Evolutionary conservation across 2,797 vertebrate genomes (phyloP).

Genomic region (Sebastolobus alascanus): DNA sequence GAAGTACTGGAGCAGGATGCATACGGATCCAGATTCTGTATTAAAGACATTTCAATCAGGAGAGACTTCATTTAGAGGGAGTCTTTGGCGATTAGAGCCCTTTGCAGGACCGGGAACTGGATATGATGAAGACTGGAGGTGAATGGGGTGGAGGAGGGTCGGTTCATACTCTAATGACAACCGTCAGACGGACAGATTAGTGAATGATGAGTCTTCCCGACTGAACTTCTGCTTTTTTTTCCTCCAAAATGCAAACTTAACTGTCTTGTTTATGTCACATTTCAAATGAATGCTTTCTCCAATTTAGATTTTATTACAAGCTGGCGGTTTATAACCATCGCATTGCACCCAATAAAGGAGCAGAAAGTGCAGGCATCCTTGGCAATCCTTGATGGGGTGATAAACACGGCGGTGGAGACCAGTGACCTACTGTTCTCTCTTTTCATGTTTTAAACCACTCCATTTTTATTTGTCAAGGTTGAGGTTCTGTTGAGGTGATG

Average conservation of each 20-base stretch:
- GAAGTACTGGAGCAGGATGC: not conserved
- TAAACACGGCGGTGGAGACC: constrained; percentile 16
- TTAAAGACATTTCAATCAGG: no score
- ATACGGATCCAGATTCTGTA: no score
- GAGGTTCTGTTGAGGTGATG: not conserved
- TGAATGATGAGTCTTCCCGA: not conserved
- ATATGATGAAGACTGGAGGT: no score
- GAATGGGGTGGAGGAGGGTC: no score
- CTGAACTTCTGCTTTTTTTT: not conserved
- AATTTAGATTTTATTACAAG: not conserved
- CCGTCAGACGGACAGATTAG: not conserved
- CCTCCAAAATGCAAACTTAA: constrained; percentile 5
- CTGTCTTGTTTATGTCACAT: constrained; percentile 26
- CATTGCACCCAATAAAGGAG: constrained; percentile 15
- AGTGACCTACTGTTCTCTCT: not conserved
- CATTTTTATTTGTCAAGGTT: not conserved
- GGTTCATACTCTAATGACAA: no score
- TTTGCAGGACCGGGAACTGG: no score
- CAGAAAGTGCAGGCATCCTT: constrained; percentile 16
- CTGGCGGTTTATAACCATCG: not conserved
- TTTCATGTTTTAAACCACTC: constrained; percentile 13
- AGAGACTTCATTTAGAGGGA: no score
- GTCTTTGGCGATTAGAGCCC: no score
- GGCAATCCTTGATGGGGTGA: constrained; percentile 18
- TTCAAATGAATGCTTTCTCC: constrained; percentile 9